Percentiles rank a stretch among this genome's conserved stretches.
These are phyloP conservation scores for Propithecus deckenii DNA, from an alignment of 2,797 vertebrate species.

Conservation along the genomic window DNA sequence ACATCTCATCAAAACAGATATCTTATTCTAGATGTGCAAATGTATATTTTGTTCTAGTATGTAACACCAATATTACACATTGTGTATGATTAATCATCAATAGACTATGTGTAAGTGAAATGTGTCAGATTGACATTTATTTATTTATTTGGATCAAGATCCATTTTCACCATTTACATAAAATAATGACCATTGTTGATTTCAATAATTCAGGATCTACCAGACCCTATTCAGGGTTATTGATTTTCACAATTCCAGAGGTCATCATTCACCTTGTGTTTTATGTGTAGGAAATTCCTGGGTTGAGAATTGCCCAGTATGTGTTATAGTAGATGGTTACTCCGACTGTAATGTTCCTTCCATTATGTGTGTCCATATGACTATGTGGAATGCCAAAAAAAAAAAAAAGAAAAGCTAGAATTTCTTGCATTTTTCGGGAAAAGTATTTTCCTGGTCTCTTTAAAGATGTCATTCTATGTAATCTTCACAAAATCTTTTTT, in stretches of 20 bases:
- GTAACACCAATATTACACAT: background rate
- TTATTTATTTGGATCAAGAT: background rate
- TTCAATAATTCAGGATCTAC: background rate
- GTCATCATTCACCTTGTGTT: background rate
- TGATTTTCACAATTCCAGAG: background rate
- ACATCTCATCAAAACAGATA: background rate
- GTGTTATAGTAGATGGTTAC: background rate
- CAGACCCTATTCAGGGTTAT: background rate
- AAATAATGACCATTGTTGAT: background rate
- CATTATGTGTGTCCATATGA: background rate
- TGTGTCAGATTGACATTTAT: background rate
- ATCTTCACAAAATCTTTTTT: background rate
- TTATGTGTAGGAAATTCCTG: fast-evolving
- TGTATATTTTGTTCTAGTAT: background rate
- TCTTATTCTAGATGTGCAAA: background rate
- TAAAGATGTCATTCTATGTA: background rate
- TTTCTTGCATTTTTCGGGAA: background rate
- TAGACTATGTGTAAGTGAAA: background rate
- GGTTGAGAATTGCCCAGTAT: fast-evolving
- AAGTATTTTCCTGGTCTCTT: background rate
- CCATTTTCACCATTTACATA: background rate
- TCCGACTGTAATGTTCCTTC: background rate
- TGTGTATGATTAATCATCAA: background rate
- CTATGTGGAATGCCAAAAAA: background rate
- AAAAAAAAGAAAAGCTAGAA: background rate